Evolutionary conservation across 2,797 vertebrate genomes (phyloP).

Genomic region (Sciurus carolinensis): DNA sequence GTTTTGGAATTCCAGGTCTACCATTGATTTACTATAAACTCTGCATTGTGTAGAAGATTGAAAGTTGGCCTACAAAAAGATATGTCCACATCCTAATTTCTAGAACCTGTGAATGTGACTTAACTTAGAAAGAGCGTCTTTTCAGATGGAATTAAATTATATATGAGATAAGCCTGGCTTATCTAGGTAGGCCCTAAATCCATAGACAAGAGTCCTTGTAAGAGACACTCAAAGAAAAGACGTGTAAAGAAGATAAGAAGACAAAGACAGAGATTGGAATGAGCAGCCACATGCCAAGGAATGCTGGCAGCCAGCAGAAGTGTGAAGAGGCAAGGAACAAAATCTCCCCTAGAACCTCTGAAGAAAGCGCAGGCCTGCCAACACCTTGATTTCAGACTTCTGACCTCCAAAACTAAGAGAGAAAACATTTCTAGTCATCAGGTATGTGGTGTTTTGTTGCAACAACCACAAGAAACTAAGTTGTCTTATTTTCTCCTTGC

Average conservation of each 20-base stretch:
- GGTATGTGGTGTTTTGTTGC: not conserved
- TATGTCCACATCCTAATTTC: not conserved
- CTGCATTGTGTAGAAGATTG: not conserved
- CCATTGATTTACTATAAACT: not conserved
- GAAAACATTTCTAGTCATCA: not conserved
- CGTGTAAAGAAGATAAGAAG: not conserved
- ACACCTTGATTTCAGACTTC: not conserved
- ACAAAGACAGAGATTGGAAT: not conserved
- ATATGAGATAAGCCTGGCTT: not conserved
- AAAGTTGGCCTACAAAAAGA: not conserved
- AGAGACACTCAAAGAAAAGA: not conserved
- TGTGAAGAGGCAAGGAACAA: not conserved
- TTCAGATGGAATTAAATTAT: conserved; percentile 5
- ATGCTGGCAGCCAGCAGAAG: not conserved
- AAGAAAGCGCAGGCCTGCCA: not conserved
- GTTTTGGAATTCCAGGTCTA: not conserved
- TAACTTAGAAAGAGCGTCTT: not conserved
- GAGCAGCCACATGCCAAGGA: not conserved
- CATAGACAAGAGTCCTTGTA: not conserved
- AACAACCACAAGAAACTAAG: not conserved
- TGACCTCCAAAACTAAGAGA: not conserved
- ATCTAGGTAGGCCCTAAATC: not conserved
- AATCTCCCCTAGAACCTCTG: not conserved
- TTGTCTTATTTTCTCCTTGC: not conserved
- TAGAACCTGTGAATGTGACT: not conserved